Evolutionary conservation across 2,113 vertebrate species (phyloP).

Genomic region (Pholis gunnellus): DNA sequence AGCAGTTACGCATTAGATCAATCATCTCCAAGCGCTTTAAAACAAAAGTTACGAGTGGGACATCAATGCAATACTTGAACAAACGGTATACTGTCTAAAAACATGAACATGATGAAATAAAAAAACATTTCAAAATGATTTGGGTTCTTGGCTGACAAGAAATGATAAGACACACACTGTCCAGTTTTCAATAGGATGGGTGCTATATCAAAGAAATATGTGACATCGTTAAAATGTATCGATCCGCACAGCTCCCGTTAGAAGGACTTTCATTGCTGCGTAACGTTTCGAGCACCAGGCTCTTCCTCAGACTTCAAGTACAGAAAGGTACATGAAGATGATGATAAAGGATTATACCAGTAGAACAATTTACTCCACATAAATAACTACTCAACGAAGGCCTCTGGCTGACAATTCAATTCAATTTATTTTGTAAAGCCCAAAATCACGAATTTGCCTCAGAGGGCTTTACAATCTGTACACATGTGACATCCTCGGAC

Average conservation of each 20-base stretch:
- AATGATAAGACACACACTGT: not conserved
- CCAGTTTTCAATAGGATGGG: not conserved
- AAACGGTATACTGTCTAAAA: not conserved
- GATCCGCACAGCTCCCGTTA: not conserved
- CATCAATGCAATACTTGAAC: not conserved
- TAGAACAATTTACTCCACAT: not conserved
- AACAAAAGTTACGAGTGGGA: not conserved
- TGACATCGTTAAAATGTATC: not conserved
- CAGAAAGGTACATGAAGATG: not conserved
- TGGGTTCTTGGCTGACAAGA: not conserved
- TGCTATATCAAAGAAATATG: not conserved
- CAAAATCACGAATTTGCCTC: too few relatives aligned
- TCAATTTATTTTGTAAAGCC: too few relatives aligned
- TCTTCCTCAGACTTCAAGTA: not conserved
- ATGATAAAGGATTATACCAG: not conserved
- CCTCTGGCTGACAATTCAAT: not conserved
- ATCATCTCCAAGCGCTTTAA: not conserved
- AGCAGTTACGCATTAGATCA: not conserved
- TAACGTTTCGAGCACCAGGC: not conserved
- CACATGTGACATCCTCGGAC: too few relatives aligned
- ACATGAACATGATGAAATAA: not conserved
- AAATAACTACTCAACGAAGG: not conserved
- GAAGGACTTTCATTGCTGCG: not conserved
- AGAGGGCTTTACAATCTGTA: too few relatives aligned
- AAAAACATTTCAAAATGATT: not conserved